A percentile compares a stretch with the other conserved stretches of the same genome.
Evolutionary conservation across 2,888 invertebrate genomes (phyloP).

Genomic region (Dione juno): DNA sequence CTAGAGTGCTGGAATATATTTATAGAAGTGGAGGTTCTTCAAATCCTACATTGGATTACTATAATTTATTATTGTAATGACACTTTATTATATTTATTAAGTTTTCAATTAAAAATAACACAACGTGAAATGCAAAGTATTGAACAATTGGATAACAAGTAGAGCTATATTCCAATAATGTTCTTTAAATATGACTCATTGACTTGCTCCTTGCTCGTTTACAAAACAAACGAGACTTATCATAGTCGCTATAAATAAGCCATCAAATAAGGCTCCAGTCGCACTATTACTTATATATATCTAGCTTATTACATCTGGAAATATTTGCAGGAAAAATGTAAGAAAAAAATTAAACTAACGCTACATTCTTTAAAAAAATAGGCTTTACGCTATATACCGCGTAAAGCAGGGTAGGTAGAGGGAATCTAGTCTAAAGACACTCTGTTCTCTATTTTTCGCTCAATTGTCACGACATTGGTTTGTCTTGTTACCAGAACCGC

Average conservation of each 20-base stretch:
- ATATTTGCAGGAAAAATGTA: neutral
- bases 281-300: neutral
- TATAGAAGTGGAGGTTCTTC: no score
- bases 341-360: no score
- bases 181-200: slow-evolving; percentile 41
- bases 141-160: slow-evolving; percentile 21
- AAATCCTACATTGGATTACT: no score
- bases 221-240: slow-evolving; percentile 42
- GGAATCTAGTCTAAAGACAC: no score
- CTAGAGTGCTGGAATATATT: no score
- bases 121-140: slow-evolving; percentile 12
- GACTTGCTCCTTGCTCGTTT: slow-evolving; percentile 42
- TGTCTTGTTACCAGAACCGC: no score
- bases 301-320: neutral
- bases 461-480: neutral
- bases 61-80: no score
- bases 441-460: neutral
- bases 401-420: neutral
- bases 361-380: no score
- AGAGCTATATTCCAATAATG: slow-evolving; percentile 38
- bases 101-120: slow-evolving; percentile 5
- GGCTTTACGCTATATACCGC: no score
- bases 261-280: slow-evolving; percentile 25
- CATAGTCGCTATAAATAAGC: slow-evolving; percentile 44
- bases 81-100: no score